phyloP scores from a whole-genome alignment of 1,140 invertebrate species.

The Drosophila jambulina region DNA sequence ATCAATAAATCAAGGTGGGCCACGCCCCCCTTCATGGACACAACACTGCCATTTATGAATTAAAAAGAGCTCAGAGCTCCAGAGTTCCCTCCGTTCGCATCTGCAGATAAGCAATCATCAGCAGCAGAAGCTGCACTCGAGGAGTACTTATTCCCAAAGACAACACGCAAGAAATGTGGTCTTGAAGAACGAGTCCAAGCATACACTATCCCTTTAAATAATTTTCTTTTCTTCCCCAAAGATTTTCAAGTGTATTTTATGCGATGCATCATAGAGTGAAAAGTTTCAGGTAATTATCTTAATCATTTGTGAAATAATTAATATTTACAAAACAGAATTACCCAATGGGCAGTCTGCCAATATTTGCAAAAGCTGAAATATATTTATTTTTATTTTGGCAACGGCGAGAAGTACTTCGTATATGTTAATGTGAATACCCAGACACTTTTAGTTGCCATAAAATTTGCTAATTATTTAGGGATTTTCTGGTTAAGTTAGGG shows the following conservation, averaged over 20 bases:
- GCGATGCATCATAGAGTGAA: too few relatives aligned
- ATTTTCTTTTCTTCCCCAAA: too few relatives aligned
- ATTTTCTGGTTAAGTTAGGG: neutral
- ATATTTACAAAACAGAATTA: conserved; percentile 25
- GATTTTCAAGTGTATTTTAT: conserved; percentile 2
- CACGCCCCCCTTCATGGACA: conserved; percentile 52
- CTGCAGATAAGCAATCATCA: conserved; percentile 50
- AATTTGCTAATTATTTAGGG: neutral
- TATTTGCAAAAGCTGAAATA: neutral
- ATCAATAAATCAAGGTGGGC: conserved; percentile 68
- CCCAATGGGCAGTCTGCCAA: conserved; percentile 23
- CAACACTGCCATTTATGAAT: conserved; percentile 60
- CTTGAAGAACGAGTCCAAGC: neutral
- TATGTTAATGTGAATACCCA: conserved; percentile 11
- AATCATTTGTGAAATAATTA: conserved; percentile 13
- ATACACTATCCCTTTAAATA: neutral
- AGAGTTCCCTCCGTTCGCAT: conserved; percentile 21
- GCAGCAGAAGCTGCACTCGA: conserved; percentile 24
- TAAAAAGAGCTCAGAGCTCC: conserved; percentile 52
- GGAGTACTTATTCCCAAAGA: conserved; percentile 6
- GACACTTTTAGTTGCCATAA: neutral
- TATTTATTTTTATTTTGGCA: conserved; percentile 5
- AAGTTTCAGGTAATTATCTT: conserved; percentile 14
- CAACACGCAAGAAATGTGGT: conserved; percentile 9
- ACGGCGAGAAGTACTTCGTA: neutral